Evolutionary conservation across 2,888 invertebrate genomes (phyloP), one percentile per base, ranked within the genome.

Genomic region (Drosophila kokeensis): DNA sequence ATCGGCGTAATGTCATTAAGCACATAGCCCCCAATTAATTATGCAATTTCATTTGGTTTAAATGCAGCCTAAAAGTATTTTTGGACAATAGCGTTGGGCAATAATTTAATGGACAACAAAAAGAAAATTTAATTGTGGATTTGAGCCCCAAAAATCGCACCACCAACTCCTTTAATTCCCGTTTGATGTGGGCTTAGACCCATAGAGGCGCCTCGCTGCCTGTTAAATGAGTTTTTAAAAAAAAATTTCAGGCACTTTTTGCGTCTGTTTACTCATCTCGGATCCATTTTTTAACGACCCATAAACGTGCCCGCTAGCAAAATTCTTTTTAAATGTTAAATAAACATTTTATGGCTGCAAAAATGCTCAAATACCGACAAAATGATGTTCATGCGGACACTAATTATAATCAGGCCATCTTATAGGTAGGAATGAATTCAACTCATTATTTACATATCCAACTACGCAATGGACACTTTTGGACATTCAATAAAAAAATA

Each of bases 191-290:
- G 75, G 71, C 75, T 87, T 83, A 87, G 87, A 61, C 71, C 69
- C 52, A 63, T 24, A 40, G 64, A 63, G 82, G 48, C 73, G 62
- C 59, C 72, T 42, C 7, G 38, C 57, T 55, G 59, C 53, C 82
- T 71, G 85, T 73, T 85, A 82, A 90, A 90, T 90, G 89, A 84
- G 87, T 87, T 90, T 90, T 89, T 84, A 90, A 90, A 87, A 90
- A 87, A 89, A 87, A 90, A 87, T 84, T 83, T 74, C 57, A 69
- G 79, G 65, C 83, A 83, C 74, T 86, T 87, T 86, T 76, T 75
- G 81, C 52, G 77, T 74, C 73, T 90, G 87, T 83, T 88, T 83
- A 69, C 76, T 70, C 64, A 63, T 48, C 60, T 38, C 65, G 53
- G 53, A 30, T 42, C 42, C 53, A 34, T 79, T 89, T 86, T 90